Percentiles rank a stretch among this genome's conserved stretches.
phyloP scores from a whole-genome alignment of 2,888 invertebrate genomes.

The Drosophila imparisetae region DNA sequence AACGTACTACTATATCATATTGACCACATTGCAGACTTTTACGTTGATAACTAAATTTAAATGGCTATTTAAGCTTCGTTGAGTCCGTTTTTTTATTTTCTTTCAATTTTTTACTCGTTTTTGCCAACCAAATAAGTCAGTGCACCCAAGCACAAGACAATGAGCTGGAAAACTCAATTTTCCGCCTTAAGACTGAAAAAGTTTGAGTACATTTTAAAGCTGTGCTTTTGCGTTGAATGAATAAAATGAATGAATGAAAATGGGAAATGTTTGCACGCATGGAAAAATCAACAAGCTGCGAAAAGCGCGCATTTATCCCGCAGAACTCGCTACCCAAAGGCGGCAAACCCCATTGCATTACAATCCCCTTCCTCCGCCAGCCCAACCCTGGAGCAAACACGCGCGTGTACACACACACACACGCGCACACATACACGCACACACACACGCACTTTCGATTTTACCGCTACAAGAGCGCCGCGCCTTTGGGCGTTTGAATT shows the following conservation, averaged over 20 bases:
- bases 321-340: not conserved
- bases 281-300: conserved; percentile 74
- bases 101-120: not conserved
- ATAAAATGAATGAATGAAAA: conserved; percentile 66
- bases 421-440: conserved; percentile 1
- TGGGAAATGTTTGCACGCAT: conserved; percentile 66
- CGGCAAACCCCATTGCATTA: not conserved
- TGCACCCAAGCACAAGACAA: conserved; percentile 2
- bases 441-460: conserved; percentile 17
- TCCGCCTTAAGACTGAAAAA: not conserved
- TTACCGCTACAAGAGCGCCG: conserved; percentile 43
- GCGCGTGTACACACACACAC: conserved; percentile 56
- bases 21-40: not conserved
- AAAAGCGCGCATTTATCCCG: conserved; percentile 41
- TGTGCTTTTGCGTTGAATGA: conserved; percentile 6
- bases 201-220: not conserved
- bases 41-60: not conserved
- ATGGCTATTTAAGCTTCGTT: not conserved
- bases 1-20: not conserved
- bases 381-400: conserved; percentile 27
- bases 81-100: not conserved
- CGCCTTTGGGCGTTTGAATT: conserved; percentile 56
- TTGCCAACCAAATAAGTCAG: not conserved
- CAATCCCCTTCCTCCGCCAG: not conserved
- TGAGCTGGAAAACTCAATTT: not conserved